Percentiles rank a stretch among this genome's conserved stretches.
phyloP scores from a whole-genome alignment of 1,140 invertebrate genomes.

The Halyomorpha halys region DNA sequence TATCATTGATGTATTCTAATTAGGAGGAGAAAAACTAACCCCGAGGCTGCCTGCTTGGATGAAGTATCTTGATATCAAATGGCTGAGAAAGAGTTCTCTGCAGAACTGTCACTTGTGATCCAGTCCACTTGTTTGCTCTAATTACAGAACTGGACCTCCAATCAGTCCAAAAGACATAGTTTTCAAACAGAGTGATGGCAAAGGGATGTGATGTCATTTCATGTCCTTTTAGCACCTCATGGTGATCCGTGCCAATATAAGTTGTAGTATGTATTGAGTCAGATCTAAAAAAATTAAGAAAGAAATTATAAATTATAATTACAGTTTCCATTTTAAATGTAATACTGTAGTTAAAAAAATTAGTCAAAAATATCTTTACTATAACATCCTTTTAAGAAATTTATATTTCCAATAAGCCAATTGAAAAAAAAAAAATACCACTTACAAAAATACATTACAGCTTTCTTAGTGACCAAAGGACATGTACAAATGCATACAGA shows the following conservation, averaged over 20 bases:
- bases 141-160: conserved; percentile 54
- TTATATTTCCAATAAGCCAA: too few species aligned
- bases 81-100: conserved; percentile 52
- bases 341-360: too few species aligned
- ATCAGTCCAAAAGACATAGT: conserved; percentile 56
- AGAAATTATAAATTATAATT: neutral
- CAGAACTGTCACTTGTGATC: conserved; percentile 44
- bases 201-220: conserved; percentile 52
- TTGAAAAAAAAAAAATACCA: too few species aligned
- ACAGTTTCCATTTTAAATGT: too few species aligned
- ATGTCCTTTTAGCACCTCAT: conserved; percentile 43
- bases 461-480: too few species aligned
- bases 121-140: conserved; percentile 55
- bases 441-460: too few species aligned
- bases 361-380: too few species aligned
- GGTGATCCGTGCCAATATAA: conserved; percentile 45
- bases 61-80: conserved; percentile 56
- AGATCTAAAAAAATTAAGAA: conserved; percentile 42
- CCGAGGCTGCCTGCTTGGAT: conserved; percentile 47
- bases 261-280: conserved; percentile 73
- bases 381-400: too few species aligned
- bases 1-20: too few species aligned
- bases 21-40: conserved; percentile 32
- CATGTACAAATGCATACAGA: too few species aligned
- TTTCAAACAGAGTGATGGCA: conserved; percentile 51